Percentiles rank a stretch among this genome's conserved stretches.
Conservation (phyloP, 2,888 invertebrate species). For the Yponomeuta sedellus region DNA sequence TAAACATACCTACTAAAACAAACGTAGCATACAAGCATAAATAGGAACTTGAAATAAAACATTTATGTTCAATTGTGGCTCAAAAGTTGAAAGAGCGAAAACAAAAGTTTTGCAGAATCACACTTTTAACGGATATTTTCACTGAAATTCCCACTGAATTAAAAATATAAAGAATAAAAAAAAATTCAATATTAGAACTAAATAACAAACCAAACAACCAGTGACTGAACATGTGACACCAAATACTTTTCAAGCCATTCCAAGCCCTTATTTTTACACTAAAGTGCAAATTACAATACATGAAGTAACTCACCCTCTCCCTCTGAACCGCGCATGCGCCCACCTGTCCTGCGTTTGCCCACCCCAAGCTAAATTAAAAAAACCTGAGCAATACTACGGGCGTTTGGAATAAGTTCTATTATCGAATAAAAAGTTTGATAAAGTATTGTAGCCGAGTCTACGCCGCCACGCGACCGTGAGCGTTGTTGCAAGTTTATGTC, state of each 20-base stretch:
- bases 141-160: no score
- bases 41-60: background rate
- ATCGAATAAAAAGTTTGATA: background rate
- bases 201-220: background rate
- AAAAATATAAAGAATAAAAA: no score
- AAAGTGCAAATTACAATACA: conserved; percentile 15
- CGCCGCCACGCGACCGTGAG: background rate
- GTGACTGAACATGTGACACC: background rate
- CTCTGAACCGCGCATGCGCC: conserved; percentile 13
- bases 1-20: background rate
- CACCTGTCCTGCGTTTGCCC: conserved; percentile 6
- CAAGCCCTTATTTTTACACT: background rate
- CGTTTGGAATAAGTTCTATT: background rate
- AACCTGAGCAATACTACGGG: background rate
- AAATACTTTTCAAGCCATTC: background rate
- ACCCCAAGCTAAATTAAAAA: background rate
- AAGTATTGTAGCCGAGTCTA: background rate
- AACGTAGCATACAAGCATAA: no score
- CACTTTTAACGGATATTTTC: no score
- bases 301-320: conserved; percentile 16
- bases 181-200: no score
- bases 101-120: no score
- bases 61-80: background rate
- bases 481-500: background rate
- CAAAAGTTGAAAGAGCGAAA: no score